Percentiles rank a stretch among this genome's conserved stretches.
These are phyloP conservation scores for Ammodytes marinus DNA, from an alignment of 2,113 vertebrate species.

Conservation along the genomic window DNA sequence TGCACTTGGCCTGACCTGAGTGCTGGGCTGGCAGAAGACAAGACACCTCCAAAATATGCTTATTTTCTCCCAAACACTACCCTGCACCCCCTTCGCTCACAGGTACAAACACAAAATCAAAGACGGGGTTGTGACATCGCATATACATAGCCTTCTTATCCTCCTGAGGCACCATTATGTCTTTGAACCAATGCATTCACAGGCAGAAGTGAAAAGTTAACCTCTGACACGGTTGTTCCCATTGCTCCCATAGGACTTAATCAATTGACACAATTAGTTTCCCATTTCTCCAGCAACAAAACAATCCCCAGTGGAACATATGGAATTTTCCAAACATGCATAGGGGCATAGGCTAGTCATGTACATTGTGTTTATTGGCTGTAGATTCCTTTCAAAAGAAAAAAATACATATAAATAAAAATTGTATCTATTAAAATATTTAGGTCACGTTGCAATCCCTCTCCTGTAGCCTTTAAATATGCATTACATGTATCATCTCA, in stretches of 20 bases:
- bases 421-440: neutral
- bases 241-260: neutral
- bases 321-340: neutral
- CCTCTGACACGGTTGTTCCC: slow-evolving; percentile 14
- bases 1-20: slow-evolving; percentile 60
- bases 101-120: slow-evolving; percentile 12
- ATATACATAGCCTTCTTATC: neutral
- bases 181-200: slow-evolving; percentile 26
- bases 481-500: slow-evolving; percentile 15
- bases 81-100: neutral
- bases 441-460: slow-evolving; percentile 28
- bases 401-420: neutral
- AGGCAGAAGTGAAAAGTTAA: slow-evolving; percentile 21
- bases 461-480: neutral
- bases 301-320: neutral
- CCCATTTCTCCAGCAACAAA: neutral
- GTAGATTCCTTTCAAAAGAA: too few relatives aligned
- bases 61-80: neutral
- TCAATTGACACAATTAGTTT: neutral
- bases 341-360: neutral
- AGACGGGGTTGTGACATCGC: neutral
- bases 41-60: slow-evolving; percentile 42
- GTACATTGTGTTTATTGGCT: neutral
- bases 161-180: slow-evolving; percentile 8
- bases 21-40: slow-evolving; percentile 34